Evolutionary conservation across 2,797 vertebrate species (phyloP).

Genomic region (Girardinus metallicus): DNA sequence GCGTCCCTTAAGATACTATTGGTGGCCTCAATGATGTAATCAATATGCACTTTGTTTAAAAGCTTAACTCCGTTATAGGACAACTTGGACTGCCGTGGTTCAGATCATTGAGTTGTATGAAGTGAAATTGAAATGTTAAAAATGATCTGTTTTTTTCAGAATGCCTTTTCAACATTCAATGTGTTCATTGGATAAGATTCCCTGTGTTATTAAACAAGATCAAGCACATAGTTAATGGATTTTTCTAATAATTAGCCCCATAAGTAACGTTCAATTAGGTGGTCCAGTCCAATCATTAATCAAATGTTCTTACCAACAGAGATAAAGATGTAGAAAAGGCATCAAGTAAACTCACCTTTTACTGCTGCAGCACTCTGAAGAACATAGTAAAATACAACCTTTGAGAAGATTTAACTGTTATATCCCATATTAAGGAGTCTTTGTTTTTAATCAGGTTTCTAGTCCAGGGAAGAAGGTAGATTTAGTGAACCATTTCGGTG

Average conservation of each 20-base stretch:
- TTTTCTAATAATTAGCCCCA: slow-evolving; percentile 17
- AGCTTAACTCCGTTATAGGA: slow-evolving; percentile 42
- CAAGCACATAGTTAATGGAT: not conserved
- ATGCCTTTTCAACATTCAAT: slow-evolving; percentile 24
- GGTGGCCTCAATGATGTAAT: slow-evolving; percentile 69
- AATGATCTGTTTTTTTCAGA: slow-evolving; percentile 18
- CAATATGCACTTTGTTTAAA: slow-evolving; percentile 72
- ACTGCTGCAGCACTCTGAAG: not conserved
- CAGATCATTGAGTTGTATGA: slow-evolving; percentile 20
- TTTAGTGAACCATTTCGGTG: not conserved
- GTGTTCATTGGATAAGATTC: slow-evolving; percentile 11
- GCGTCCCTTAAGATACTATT: slow-evolving; percentile 56
- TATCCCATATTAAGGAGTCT: not conserved
- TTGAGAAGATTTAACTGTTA: not conserved
- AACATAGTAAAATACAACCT: not conserved
- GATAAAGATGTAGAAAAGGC: not conserved
- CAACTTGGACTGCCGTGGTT: slow-evolving; percentile 10
- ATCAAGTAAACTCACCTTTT: not conserved
- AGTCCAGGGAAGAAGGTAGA: not conserved
- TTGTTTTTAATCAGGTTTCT: not conserved
- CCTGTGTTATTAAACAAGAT: slow-evolving; percentile 9
- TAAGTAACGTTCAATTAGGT: slow-evolving; percentile 16
- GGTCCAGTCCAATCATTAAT: slow-evolving; percentile 12
- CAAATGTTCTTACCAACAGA: too few relatives aligned
- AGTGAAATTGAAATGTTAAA: slow-evolving; percentile 9